phyloP scores from a whole-genome alignment of 2,797 vertebrate species.

The Danio kyathit region DNA sequence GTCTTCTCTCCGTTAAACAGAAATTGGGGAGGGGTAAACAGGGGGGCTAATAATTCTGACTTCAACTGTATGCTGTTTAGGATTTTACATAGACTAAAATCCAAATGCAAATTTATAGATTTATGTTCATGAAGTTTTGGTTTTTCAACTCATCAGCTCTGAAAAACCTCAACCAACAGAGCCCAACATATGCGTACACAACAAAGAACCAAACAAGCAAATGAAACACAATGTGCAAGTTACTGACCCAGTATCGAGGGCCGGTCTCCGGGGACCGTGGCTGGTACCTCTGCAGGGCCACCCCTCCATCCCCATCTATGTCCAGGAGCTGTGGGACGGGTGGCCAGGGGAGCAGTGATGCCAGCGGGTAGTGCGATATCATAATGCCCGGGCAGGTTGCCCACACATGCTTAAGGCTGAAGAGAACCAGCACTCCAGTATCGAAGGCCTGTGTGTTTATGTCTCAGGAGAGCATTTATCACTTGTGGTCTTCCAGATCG shows the following conservation, averaged over 20 bases:
- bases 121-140: no score
- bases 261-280: constrained; percentile 77
- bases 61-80: not conserved
- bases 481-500: not conserved
- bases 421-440: not conserved
- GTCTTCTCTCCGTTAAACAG: no score
- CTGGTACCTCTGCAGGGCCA: constrained; percentile 84
- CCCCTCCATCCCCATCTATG: constrained; percentile 77
- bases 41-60: no score
- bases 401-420: constrained; percentile 68
- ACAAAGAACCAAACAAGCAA: not conserved
- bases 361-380: constrained; percentile 80
- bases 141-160: not conserved
- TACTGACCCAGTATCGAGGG: constrained; percentile 80
- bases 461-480: not conserved
- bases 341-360: constrained; percentile 77
- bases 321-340: constrained; percentile 65
- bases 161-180: not conserved
- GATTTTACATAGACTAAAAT: not conserved
- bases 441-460: not conserved
- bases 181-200: not conserved
- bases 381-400: constrained; percentile 62
- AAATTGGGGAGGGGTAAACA: no score
- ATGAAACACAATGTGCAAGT: not conserved
- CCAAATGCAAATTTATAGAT: not conserved